Evolutionary conservation across 2,888 invertebrate species (phyloP).

Genomic region (Trissolcus brochymenae): DNA sequence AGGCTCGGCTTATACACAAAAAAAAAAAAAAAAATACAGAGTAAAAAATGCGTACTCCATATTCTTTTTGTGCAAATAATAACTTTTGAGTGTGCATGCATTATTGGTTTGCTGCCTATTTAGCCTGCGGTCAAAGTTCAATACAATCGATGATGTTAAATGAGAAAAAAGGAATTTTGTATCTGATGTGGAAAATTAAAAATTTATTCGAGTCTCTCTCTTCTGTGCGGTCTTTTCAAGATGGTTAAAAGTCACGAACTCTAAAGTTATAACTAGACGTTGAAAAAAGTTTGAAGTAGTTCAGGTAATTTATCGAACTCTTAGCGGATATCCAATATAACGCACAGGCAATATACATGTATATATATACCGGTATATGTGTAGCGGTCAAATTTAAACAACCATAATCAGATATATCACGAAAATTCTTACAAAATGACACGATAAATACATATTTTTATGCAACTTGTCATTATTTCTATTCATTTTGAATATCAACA

Average conservation of each 20-base stretch:
- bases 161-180: slow-evolving; percentile 18
- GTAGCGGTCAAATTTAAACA: no score
- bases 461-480: background rate
- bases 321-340: slow-evolving; percentile 17
- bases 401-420: no score
- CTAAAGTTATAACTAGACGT: slow-evolving; percentile 41
- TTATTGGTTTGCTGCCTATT: slow-evolving; percentile 19
- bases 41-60: slow-evolving; percentile 31
- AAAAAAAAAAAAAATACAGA: background rate
- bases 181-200: slow-evolving; percentile 12
- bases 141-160: slow-evolving; percentile 5
- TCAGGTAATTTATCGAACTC: slow-evolving; percentile 44
- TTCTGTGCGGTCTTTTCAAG: slow-evolving; percentile 17
- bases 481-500: no score
- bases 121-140: background rate
- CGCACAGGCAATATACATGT: slow-evolving; percentile 21
- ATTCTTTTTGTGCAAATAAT: slow-evolving; percentile 34
- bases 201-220: slow-evolving; percentile 30
- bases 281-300: slow-evolving; percentile 50
- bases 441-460: background rate
- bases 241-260: slow-evolving; percentile 47
- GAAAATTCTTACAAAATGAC: no score
- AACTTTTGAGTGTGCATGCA: slow-evolving; percentile 8
- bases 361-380: background rate
- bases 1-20: slow-evolving; percentile 22